A percentile compares a stretch with the other conserved stretches of the same genome.
Conservation (phyloP, 2,797 vertebrate genomes). For the Helicolenus hilgendorfi region DNA sequence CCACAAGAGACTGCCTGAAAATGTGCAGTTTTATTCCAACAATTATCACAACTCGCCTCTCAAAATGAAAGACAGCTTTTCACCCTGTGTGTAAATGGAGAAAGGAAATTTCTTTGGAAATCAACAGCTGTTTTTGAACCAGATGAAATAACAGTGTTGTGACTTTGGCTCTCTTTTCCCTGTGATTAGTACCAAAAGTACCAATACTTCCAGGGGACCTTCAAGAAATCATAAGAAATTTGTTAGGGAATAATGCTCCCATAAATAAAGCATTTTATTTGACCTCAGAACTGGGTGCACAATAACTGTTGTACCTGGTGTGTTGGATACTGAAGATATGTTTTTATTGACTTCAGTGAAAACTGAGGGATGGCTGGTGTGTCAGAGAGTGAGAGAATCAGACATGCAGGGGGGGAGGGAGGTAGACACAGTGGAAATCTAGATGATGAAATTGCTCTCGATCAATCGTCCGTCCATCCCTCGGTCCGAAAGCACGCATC, state of each 20-base stretch:
- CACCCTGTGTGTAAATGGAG: background rate
- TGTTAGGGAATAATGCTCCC: background rate
- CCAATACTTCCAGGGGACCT: background rate
- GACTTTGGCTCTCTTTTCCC: background rate
- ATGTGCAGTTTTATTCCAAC: background rate
- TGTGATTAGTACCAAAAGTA: background rate
- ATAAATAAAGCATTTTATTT: background rate
- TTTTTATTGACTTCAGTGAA: slow-evolving; percentile 27
- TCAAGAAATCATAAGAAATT: background rate
- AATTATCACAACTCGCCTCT: background rate
- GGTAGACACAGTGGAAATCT: background rate
- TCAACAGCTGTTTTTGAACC: background rate
- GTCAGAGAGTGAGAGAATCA: slow-evolving; percentile 21
- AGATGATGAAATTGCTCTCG: slow-evolving; percentile 35
- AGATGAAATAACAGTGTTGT: background rate
- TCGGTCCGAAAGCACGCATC: background rate
- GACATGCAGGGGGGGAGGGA: background rate
- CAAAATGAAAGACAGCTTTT: background rate
- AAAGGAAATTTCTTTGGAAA: no score
- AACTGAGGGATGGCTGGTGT: background rate
- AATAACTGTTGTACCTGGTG: background rate
- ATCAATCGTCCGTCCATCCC: slow-evolving; percentile 26
- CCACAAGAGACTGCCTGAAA: background rate
- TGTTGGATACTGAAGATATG: background rate
- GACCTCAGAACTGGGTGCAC: background rate